These are phyloP conservation scores for Threskiornis aethiopicus DNA, from an alignment of 2,797 vertebrate species.

Conservation along the genomic window DNA sequence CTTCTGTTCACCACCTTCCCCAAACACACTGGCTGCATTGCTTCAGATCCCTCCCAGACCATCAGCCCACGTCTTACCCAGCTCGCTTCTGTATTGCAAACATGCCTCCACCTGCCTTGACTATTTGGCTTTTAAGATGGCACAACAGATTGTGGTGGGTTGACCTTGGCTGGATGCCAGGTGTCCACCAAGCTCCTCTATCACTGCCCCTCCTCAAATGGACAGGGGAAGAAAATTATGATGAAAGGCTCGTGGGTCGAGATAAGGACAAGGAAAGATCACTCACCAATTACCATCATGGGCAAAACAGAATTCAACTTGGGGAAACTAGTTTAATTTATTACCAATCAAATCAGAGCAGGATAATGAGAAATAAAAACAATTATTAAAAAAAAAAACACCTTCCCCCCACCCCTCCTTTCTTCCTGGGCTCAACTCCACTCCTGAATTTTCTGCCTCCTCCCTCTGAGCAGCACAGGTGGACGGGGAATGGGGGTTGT, in stretches of 20 bases:
- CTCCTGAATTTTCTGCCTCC: not conserved
- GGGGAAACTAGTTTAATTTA: not conserved
- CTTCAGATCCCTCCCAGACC: not conserved
- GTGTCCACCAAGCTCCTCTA: not conserved
- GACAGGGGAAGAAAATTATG: not conserved
- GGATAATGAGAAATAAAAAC: not conserved
- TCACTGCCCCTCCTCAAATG: not conserved
- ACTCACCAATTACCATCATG: not conserved
- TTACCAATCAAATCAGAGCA: not conserved
- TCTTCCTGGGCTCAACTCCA: not conserved
- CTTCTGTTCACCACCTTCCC: not conserved
- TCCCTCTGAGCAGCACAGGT: accelerated
- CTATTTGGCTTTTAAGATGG: not conserved
- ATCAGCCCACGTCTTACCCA: not conserved
- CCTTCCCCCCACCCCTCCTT: not conserved
- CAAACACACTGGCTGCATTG: not conserved
- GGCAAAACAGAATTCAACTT: not conserved
- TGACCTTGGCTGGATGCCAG: not conserved
- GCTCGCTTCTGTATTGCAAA: not conserved
- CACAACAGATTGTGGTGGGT: not conserved
- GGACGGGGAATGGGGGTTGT: not conserved
- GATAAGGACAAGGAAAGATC: not conserved
- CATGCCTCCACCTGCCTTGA: not conserved
- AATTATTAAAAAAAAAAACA: not conserved
- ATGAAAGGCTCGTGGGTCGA: not conserved